Evolutionary conservation across 2,888 invertebrate genomes (phyloP).

Genomic region (Yponomeuta evonymella): DNA sequence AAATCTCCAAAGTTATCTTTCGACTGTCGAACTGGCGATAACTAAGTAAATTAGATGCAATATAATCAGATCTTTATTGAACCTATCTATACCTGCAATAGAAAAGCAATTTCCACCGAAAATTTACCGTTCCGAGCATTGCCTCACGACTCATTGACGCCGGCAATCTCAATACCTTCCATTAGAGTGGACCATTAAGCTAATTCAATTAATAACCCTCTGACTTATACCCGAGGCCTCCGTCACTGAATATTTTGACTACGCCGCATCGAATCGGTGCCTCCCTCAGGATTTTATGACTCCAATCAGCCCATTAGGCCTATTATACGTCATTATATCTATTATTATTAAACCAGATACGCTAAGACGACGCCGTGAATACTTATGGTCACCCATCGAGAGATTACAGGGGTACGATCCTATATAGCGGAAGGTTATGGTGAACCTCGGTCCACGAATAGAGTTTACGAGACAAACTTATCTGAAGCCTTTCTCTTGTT

Average conservation of each 20-base stretch:
- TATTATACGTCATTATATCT: slow-evolving; percentile 55
- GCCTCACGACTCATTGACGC: slow-evolving; percentile 16
- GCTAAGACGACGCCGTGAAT: slow-evolving; percentile 40
- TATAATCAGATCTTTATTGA: neutral
- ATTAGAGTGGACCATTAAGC: slow-evolving; percentile 34
- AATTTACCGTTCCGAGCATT: neutral
- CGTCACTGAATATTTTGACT: slow-evolving; percentile 12
- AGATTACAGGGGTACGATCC: neutral
- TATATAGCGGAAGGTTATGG: neutral
- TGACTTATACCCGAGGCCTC: slow-evolving; percentile 14
- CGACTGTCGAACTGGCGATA: too few species aligned
- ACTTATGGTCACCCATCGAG: slow-evolving; percentile 31
- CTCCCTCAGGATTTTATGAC: slow-evolving; percentile 51
- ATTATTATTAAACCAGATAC: slow-evolving; percentile 46
- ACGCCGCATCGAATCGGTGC: slow-evolving; percentile 14
- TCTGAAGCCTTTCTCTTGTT: too few species aligned
- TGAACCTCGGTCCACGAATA: too few species aligned
- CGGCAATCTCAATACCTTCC: slow-evolving; percentile 21
- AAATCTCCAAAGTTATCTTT: too few species aligned
- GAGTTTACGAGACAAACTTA: too few species aligned
- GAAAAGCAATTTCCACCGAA: neutral
- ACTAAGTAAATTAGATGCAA: neutral
- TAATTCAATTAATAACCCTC: slow-evolving; percentile 48
- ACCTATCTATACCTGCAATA: neutral
- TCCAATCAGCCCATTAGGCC: slow-evolving; percentile 57